Evolutionary conservation across 1,140 invertebrate genomes (phyloP), one percentile per base, ranked within the genome.

Genomic region (Aphidius gifuensis): DNA sequence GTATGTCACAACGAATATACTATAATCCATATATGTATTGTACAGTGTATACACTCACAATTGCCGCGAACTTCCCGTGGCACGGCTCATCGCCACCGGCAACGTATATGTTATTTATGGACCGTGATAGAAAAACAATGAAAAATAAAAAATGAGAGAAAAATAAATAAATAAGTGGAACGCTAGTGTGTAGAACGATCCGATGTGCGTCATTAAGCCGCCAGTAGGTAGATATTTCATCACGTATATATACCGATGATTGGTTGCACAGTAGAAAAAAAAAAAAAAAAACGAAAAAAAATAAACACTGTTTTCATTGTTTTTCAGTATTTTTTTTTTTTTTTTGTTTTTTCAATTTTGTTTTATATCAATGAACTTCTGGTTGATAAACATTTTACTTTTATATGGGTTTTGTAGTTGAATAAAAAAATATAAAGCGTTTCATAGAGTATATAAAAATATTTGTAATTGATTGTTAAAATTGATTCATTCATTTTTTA

Each of bases 51-150:
- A n/a, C 48, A 49, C 48, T 49, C 21, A 9, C 21, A 7, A 9
- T 7, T 9, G 44, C 44, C 7, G 11, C 44, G 7, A 45, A 9
- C 44, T 11, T 9, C 11, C 11, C 44, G 16, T n/a, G 16, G 46
- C 57, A 58, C 40, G 57, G 57, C 57, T 58, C 57, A 58, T 58
- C 57, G 57, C 45, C 57, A 45, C 32, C 11, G 46, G 45, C 46
- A 58, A 58, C 46, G 32, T 58, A 58, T 58, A 58, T 49, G 57
- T 58, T 58, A 58, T 58, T 58, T 58, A 58, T 58, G 45, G 16
- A n/a, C 16, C 46, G 39, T 58, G 46, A 58, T 49, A 9, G 57
- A 58, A 38, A 58, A 58, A 58, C 44, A 58, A 58, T 39, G 46
- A 23, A 49, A 58, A 47, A 8, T 11, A 44, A 44, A 44, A 44